These are phyloP conservation scores for Drosophila asahinai DNA, from an alignment of 1,140 invertebrate genomes.

Conservation along the genomic window DNA sequence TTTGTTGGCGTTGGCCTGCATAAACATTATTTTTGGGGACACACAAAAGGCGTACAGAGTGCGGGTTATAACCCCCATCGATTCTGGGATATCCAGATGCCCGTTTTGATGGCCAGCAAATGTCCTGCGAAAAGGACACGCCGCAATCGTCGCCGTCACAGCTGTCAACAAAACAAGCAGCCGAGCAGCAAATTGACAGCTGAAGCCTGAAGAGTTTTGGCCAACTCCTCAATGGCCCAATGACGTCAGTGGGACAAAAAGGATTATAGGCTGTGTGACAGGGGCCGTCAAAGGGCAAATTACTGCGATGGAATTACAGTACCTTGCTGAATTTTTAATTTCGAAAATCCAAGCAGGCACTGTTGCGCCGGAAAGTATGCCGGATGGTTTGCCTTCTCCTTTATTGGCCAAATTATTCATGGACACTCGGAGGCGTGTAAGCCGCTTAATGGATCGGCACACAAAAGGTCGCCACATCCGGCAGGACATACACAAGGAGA, in stretches of 20 bases:
- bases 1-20: slow-evolving; percentile 43
- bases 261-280: slow-evolving; percentile 7
- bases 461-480: slow-evolving; percentile 76
- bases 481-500: slow-evolving; percentile 29
- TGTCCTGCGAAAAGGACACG: slow-evolving; percentile 49
- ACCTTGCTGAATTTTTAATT: slow-evolving; percentile 29
- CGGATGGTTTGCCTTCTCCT: slow-evolving; percentile 6
- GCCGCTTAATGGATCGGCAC: slow-evolving; percentile 74
- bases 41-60: slow-evolving; percentile 39
- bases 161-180: slow-evolving; percentile 44
- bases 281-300: neutral
- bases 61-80: slow-evolving; percentile 6
- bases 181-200: slow-evolving; percentile 40
- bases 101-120: slow-evolving; percentile 34
- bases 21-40: slow-evolving; percentile 62
- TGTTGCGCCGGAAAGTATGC: slow-evolving; percentile 56
- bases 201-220: slow-evolving; percentile 28
- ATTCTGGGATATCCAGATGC: slow-evolving; percentile 30
- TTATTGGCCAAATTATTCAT: slow-evolving; percentile 75
- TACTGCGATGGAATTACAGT: neutral
- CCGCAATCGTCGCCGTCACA: slow-evolving; percentile 50
- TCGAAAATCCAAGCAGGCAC: slow-evolving; percentile 27
- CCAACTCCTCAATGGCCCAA: slow-evolving; percentile 10
- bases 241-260: slow-evolving; percentile 55
- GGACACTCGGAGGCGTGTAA: slow-evolving; percentile 61